phyloP scores from a whole-genome alignment of 2,797 vertebrate genomes.

The Leptoclinus maculatus region DNA sequence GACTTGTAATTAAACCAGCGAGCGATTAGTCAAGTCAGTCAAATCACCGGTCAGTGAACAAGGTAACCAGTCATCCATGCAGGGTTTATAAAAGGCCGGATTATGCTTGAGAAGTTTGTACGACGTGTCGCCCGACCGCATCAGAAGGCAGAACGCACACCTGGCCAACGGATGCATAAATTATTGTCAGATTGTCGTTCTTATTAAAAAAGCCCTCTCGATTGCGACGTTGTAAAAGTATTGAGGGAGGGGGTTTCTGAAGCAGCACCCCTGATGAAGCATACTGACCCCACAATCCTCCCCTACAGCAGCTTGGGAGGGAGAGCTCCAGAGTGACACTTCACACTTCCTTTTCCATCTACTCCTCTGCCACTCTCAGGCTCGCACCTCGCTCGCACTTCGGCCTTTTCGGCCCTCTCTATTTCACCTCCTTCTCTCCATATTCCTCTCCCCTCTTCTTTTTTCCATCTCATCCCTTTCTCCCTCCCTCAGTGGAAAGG shows the following conservation, averaged over 20 bases:
- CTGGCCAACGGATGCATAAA: background rate
- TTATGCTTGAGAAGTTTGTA: background rate
- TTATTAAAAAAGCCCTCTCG: background rate
- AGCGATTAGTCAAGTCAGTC: constrained; percentile 12
- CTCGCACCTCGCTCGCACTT: constrained; percentile 59
- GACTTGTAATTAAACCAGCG: constrained; percentile 16
- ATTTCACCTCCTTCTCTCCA: constrained; percentile 31
- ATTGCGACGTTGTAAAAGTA: background rate
- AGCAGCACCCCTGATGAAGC: constrained; percentile 11
- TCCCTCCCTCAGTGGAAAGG: constrained; percentile 27
- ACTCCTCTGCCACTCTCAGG: constrained; percentile 46
- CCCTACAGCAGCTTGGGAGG: constrained; percentile 18
- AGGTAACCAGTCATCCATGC: background rate
- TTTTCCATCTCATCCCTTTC: constrained; percentile 38
- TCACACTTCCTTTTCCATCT: constrained; percentile 41
- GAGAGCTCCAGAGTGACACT: constrained; percentile 8
- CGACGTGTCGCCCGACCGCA: background rate
- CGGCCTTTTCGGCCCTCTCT: constrained; percentile 16
- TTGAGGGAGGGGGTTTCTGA: background rate
- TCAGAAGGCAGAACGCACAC: background rate
- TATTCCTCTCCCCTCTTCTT: constrained; percentile 33
- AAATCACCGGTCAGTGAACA: constrained; percentile 11
- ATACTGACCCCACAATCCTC: constrained; percentile 18
- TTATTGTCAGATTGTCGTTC: background rate
- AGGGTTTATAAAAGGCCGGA: background rate